Evolutionary conservation across 2,797 vertebrate species (phyloP), one percentile per base, ranked within the genome.

Genomic region (Rhinella marina): DNA sequence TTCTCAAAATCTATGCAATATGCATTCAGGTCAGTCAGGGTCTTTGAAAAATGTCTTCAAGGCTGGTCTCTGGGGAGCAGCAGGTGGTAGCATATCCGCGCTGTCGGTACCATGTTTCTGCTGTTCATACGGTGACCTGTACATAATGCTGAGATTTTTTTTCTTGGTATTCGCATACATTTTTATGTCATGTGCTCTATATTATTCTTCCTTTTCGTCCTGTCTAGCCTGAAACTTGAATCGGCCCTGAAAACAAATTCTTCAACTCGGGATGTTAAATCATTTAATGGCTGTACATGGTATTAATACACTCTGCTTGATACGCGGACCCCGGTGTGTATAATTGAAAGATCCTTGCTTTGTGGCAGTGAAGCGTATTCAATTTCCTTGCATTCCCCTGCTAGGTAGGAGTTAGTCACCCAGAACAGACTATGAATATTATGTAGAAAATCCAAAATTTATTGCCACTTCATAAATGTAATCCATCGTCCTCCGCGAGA

Each of bases 241-340:
- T n/a, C 82, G 17, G 6, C 19, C 80, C 32, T 25, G 21, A 50
- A 66, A 66, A 81, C 57, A 81, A 64, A 81, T 82, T 25, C 61
- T 80, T 52, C 48, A 9, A 29, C 17, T 79, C 25, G 23, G 68
- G 41, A 25, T 86, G 84, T 61, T 88, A 66, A 82, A 86, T 88
- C 85, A 86, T 86, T 76, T 50, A 85, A 66, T 81, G 87, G 25
- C 76, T 84, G 75, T 88, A 32, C 80, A 80, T 32, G 76, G 83
- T 80, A 85, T 88, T 88, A 85, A 88, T 88, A 81, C 77, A 75
- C 87, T 86, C 75, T 80, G 87, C 87, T 79, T 88, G 81, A 76
- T 68, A 78, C 62, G 48, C 11, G 61, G 66, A 88, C 83, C 88
- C 84, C 70, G 79, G 70, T 76, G 84, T 82, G 88, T 85, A 56